Evolutionary conservation across 2,113 vertebrate genomes (phyloP).

Genomic region (Chionodraco myersi): DNA sequence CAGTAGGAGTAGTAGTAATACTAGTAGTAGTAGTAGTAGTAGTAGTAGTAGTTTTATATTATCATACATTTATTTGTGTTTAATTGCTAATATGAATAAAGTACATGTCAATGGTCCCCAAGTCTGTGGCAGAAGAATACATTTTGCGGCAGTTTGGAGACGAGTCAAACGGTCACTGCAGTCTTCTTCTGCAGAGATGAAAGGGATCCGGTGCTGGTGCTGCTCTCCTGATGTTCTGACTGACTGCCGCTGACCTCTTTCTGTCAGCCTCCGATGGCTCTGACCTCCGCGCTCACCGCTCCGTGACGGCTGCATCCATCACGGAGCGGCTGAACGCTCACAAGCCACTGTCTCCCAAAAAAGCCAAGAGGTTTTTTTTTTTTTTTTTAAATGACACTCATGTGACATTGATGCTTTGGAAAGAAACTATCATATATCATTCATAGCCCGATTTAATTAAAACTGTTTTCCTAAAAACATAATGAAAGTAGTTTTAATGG

Average conservation of each 20-base stretch:
- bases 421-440: no score
- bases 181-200: neutral
- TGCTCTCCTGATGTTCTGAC: conserved; percentile 27
- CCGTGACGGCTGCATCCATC: conserved; percentile 47
- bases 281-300: conserved; percentile 58
- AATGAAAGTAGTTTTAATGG: no score
- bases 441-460: no score
- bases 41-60: no score
- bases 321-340: conserved; percentile 46
- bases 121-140: neutral
- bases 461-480: no score
- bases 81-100: neutral
- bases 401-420: neutral
- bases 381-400: no score
- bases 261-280: conserved; percentile 40
- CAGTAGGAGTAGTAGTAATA: no score
- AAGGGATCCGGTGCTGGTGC: neutral
- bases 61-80: neutral
- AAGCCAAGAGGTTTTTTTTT: no score
- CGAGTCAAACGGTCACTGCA: neutral
- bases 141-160: neutral
- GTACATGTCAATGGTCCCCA: neutral
- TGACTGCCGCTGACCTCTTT: conserved; percentile 50
- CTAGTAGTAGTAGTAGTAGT: no score
- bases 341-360: neutral